These are phyloP conservation scores for Callipepla squamata DNA, from an alignment of 2,113 vertebrate genomes.

Conservation along the genomic window DNA sequence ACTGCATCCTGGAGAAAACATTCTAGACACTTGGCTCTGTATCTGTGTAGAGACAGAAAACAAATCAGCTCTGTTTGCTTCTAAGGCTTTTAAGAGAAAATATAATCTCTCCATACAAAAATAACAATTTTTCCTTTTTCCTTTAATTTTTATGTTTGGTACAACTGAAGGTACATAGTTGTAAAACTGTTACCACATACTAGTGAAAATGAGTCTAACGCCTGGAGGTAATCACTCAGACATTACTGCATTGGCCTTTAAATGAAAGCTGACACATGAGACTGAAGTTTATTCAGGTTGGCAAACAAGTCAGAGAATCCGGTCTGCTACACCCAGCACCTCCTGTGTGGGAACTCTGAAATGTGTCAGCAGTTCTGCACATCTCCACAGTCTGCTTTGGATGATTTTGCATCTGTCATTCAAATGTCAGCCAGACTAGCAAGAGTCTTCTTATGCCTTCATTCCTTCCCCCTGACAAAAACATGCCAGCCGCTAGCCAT, in stretches of 20 bases:
- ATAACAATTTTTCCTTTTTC: neutral
- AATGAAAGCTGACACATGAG: neutral
- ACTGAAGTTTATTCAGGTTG: neutral
- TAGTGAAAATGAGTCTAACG: neutral
- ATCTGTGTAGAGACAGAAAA: constrained; percentile 73
- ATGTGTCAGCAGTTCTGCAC: neutral
- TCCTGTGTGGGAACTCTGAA: neutral
- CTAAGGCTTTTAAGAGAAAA: neutral
- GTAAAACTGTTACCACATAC: neutral
- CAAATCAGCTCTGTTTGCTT: neutral
- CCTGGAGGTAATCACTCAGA: neutral
- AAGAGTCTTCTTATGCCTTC: neutral
- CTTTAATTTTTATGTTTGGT: neutral
- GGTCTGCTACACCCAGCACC: neutral
- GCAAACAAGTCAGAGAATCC: neutral
- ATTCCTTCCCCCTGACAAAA: neutral
- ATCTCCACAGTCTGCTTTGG: neutral
- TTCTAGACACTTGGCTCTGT: constrained; percentile 75
- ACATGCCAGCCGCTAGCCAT: neutral
- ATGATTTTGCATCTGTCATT: neutral
- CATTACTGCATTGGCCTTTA: neutral
- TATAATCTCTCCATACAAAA: neutral
- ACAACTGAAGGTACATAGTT: neutral
- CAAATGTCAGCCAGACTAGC: neutral
- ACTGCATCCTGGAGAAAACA: constrained; percentile 81